These are phyloP conservation scores for Poeciliopsis turrubarensis DNA, from an alignment of 2,113 vertebrate species.

Conservation along the genomic window DNA sequence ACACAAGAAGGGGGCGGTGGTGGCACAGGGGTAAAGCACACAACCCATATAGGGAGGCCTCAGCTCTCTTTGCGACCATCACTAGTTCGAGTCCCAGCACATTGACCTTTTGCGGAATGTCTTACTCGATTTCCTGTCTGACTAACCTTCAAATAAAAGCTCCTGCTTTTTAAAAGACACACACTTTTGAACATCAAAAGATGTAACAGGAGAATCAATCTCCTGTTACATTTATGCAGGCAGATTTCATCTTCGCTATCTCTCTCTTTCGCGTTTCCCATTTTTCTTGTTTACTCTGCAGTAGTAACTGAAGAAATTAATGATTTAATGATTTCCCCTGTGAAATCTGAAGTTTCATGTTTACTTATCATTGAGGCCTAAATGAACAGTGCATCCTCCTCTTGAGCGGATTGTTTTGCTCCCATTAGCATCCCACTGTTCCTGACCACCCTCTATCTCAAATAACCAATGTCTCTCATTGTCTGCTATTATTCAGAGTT, in stretches of 20 bases:
- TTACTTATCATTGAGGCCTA: constrained; percentile 10
- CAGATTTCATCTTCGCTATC: constrained; percentile 6
- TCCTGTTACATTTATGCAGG: constrained; percentile 33
- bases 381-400: background rate
- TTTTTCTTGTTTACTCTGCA: background rate
- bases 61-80: too few species aligned
- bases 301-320: background rate
- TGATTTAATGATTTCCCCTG: background rate
- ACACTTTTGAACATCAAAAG: too few species aligned
- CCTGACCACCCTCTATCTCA: constrained; percentile 20
- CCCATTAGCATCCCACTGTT: constrained; percentile 28
- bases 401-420: background rate
- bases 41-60: too few species aligned
- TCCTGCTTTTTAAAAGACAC: too few species aligned
- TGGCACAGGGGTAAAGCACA: too few species aligned
- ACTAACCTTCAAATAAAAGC: too few species aligned
- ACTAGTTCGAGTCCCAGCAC: too few species aligned
- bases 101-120: too few species aligned
- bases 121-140: too few species aligned
- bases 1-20: background rate
- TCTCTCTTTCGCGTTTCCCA: background rate
- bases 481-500: constrained; percentile 26
- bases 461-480: constrained; percentile 9
- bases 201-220: constrained; percentile 16
- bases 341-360: constrained; percentile 8